Evolutionary conservation across 2,113 vertebrate genomes (phyloP), one percentile per base, ranked within the genome.

Genomic region (Limnothrissa miodon): DNA sequence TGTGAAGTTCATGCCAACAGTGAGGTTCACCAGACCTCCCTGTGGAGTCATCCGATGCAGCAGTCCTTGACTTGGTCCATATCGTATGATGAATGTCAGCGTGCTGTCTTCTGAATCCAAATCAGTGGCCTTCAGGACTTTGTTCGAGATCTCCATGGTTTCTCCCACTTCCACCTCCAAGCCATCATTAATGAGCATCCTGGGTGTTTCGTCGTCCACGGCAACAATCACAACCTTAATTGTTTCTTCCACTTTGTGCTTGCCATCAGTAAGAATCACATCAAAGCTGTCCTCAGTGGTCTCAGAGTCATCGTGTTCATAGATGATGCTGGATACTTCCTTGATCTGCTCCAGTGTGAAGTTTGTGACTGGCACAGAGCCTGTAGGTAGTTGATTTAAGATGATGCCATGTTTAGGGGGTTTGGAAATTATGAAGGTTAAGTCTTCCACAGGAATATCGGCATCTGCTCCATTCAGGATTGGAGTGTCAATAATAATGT

Each of bases 301-400:
- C 91, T 99, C 98, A 2, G 98, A 97, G 88, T 98, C 96, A 87
- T 99, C 97, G 0, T 99, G 98, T 78, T 99, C 96, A 0, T 99
- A 99, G 88, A 99, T 95, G 86, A 99, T 97, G 89, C 91, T 98
- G 17, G 97, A 98, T 45, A 94, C 95, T 85, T 97, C 97, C 11
- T 91, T 91, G 89, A 99, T 97, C 92, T 97, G 94, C 84, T 96
- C 96, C 83, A 98, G 90, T 53, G 95, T 95, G 88, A 99, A 99
- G 87, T 96, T 96, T 84, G 94, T 93, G 6, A 97, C 94, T 23
- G 94, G 86, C 53, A 96, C 87, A 0, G 96, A 96, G 78, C 97
- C 97, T 8, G 96, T 96, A 42, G 95, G 85, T 39, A 96, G 84
- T 90, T 98, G 98, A 88, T 95, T 97, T 83, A 98, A 92, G 84